Percentiles rank a stretch among this genome's conserved stretches.
Evolutionary conservation across 1,140 invertebrate genomes (phyloP).

Genomic region (Philaenus spumarius): DNA sequence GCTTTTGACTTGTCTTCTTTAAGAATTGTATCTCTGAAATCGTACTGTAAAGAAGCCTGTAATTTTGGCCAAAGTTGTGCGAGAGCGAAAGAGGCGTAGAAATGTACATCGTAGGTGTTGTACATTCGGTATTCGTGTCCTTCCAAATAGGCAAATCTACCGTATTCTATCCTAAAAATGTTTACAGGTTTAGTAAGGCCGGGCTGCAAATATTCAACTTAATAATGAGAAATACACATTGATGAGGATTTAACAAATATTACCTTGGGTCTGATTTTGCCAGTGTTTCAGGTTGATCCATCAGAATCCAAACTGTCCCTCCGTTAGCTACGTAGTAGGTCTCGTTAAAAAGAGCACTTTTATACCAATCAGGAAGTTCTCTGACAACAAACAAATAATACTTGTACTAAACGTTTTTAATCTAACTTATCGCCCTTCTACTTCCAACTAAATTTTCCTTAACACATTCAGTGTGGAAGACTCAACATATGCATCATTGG

Average conservation of each 20-base stretch:
- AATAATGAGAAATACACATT: no score
- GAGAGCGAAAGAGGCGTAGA: slow-evolving; percentile 88
- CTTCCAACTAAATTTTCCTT: no score
- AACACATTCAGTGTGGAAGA: no score
- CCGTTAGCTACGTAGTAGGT: slow-evolving; percentile 88
- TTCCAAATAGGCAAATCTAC: slow-evolving; percentile 75
- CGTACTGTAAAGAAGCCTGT: slow-evolving; percentile 79
- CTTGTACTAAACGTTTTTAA: no score
- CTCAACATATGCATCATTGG: no score
- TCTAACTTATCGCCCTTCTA: no score
- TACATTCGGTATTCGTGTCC: slow-evolving; percentile 94
- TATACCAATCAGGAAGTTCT: slow-evolving; percentile 86
- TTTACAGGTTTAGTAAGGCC: no score
- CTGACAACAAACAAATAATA: slow-evolving; percentile 37
- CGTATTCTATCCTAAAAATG: slow-evolving; percentile 57
- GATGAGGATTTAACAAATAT: no score
- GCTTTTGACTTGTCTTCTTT: slow-evolving; percentile 48
- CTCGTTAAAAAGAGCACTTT: slow-evolving; percentile 91
- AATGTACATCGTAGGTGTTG: slow-evolving; percentile 95
- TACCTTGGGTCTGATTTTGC: slow-evolving; percentile 58
- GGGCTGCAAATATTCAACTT: no score
- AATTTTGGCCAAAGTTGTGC: slow-evolving; percentile 87
- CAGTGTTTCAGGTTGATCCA: slow-evolving; percentile 46
- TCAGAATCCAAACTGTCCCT: slow-evolving; percentile 80
- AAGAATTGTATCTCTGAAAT: slow-evolving; percentile 62